phyloP scores from a whole-genome alignment of 2,797 vertebrate species.

The Harpagifer antarcticus region DNA sequence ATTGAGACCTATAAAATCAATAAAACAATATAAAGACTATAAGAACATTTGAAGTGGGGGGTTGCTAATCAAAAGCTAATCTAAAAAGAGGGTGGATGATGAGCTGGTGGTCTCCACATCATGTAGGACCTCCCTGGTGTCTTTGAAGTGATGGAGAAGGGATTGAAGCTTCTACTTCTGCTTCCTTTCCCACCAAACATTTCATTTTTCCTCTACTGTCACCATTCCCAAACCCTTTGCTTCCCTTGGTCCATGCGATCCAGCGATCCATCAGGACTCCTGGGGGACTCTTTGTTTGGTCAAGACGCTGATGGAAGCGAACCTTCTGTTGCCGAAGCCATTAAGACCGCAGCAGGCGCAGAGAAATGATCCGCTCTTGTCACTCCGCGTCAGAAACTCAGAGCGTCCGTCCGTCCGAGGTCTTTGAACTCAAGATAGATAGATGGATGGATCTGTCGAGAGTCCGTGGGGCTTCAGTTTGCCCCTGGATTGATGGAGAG shows the following conservation, averaged over 20 bases:
- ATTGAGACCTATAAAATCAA: too few relatives aligned
- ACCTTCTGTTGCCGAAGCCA: constrained; percentile 83
- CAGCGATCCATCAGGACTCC: constrained; percentile 76
- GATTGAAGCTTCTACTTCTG: constrained; percentile 21
- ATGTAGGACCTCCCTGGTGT: constrained; percentile 63
- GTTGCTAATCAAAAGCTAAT: too few relatives aligned
- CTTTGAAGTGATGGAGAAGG: constrained; percentile 59
- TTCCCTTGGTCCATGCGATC: constrained; percentile 57
- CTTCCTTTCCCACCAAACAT: constrained; percentile 23
- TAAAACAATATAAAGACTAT: too few relatives aligned
- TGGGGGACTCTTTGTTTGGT: constrained; percentile 81
- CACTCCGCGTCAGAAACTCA: constrained; percentile 77
- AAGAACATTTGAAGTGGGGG: too few relatives aligned
- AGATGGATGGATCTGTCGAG: constrained; percentile 72
- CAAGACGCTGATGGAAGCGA: constrained; percentile 80
- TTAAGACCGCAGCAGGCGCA: constrained; percentile 79
- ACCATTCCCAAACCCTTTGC: constrained; percentile 19
- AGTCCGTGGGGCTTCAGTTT: constrained; percentile 37
- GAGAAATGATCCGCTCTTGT: constrained; percentile 84
- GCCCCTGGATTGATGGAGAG: constrained; percentile 53
- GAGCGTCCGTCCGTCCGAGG: constrained; percentile 52
- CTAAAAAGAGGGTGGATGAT: constrained; percentile 36
- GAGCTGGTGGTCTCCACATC: constrained; percentile 63
- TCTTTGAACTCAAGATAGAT: constrained; percentile 79
- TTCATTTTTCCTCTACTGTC: background rate